Evolutionary conservation across 2,888 invertebrate species (phyloP).

Genomic region (Oxytorus armatus): DNA sequence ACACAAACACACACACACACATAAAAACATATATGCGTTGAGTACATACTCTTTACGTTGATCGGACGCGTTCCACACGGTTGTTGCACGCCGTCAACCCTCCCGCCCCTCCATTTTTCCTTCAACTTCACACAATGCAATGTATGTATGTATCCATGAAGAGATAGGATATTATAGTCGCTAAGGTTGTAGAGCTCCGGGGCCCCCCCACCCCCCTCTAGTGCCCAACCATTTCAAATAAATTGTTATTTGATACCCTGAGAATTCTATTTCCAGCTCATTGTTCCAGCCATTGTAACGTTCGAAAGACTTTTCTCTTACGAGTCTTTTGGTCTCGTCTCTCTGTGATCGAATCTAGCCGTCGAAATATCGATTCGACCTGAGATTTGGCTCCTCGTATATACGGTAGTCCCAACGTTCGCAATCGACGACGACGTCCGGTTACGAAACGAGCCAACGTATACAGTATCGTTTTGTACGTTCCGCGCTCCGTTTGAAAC

Average conservation of each 20-base stretch:
- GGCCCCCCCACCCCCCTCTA: no score
- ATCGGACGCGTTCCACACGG: conserved; percentile 65
- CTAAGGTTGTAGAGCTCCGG: conserved; percentile 23
- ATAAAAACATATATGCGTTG: conserved; percentile 69
- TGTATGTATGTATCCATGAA: conserved; percentile 18
- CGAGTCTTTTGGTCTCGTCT: conserved; percentile 23
- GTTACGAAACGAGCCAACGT: conserved; percentile 47
- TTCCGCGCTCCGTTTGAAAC: conserved; percentile 43
- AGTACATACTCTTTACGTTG: conserved; percentile 72
- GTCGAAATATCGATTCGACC: conserved; percentile 60
- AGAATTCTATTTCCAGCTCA: conserved; percentile 81
- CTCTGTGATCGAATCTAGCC: conserved; percentile 58
- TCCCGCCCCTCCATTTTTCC: conserved; percentile 25
- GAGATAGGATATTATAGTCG: conserved; percentile 34
- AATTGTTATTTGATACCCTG: conserved; percentile 84
- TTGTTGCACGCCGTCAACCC: conserved; percentile 51
- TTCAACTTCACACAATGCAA: conserved; percentile 64
- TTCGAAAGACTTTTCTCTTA: conserved; percentile 46
- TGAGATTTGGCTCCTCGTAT: conserved; percentile 33
- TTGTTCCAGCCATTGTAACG: conserved; percentile 63
- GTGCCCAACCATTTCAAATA: conserved; percentile 71
- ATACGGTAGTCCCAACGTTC: conserved; percentile 8
- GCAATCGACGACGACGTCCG: conserved; percentile 63
- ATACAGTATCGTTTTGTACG: conserved; percentile 50
- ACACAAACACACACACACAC: not conserved